A percentile compares a stretch with the other conserved stretches of the same genome.
phyloP scores from a whole-genome alignment of 2,113 vertebrate species.

The Prietella phreatophila region DNA sequence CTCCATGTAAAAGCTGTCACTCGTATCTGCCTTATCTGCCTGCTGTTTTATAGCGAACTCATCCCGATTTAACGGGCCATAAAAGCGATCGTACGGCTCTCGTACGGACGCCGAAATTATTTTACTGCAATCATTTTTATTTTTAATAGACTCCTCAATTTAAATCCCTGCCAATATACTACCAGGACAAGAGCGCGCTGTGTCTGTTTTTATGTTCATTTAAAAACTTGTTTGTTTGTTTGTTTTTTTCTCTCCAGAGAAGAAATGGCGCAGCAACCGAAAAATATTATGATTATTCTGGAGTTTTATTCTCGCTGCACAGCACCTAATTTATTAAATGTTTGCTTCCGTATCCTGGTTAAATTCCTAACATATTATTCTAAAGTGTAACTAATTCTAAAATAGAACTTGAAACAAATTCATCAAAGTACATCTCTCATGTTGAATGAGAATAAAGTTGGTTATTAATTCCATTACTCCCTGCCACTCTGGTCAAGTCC shows the following conservation, averaged over 20 bases:
- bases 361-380: background rate
- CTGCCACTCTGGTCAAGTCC: background rate
- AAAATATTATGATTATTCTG: background rate
- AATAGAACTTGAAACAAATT: background rate
- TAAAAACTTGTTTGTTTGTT: background rate
- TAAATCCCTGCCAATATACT: background rate
- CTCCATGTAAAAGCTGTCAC: conserved; percentile 39
- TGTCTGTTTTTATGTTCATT: background rate
- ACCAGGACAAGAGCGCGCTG: background rate
- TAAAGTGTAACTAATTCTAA: background rate
- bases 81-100: conserved; percentile 54
- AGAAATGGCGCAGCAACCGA: background rate
- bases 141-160: conserved; percentile 40
- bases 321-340: background rate
- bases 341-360: background rate
- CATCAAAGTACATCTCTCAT: background rate
- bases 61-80: conserved; percentile 57
- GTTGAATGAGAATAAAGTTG: background rate
- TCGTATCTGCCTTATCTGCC: conserved; percentile 59
- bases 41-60: conserved; percentile 59
- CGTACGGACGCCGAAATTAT: conserved; percentile 35
- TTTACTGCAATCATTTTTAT: conserved; percentile 49
- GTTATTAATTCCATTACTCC: background rate
- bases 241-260: background rate
- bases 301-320: background rate